Conservation (phyloP, 2,888 invertebrate species). For the Drosophila mimica region DNA sequence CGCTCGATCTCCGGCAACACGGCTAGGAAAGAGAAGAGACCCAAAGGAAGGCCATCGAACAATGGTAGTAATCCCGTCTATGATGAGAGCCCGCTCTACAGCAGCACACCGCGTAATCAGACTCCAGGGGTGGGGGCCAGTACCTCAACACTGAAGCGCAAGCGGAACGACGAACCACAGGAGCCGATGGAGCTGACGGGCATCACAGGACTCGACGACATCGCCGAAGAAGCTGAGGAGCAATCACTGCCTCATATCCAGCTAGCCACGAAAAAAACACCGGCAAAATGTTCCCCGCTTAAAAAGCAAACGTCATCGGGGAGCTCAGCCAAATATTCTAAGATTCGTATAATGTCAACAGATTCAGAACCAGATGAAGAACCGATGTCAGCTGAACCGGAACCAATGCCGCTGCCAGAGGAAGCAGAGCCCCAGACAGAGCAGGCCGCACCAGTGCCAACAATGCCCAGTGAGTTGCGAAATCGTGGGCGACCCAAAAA, state of each 20-base stretch:
- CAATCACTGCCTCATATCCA: not conserved
- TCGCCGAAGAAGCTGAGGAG: conserved; percentile 5
- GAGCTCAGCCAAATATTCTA: not conserved
- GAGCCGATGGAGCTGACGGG: not conserved
- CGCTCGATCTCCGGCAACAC: not conserved
- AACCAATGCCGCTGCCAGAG: not conserved
- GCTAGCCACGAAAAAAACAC: too few species aligned
- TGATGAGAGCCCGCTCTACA: not conserved
- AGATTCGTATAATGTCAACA: not conserved
- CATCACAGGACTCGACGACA: not conserved
- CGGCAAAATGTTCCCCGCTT: too few species aligned
- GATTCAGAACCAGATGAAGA: not conserved
- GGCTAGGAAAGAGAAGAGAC: not conserved
- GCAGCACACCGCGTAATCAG: conserved; percentile 1
- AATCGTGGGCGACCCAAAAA: not conserved
- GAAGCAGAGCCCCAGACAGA: not conserved
- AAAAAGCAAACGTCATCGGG: too few species aligned
- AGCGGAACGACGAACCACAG: not conserved
- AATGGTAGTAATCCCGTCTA: not conserved
- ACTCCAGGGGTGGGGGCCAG: too few species aligned
- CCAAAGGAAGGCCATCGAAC: not conserved
- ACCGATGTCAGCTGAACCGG: not conserved
- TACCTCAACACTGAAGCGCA: conserved; percentile 8
- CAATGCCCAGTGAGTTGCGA: not conserved
- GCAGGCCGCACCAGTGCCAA: not conserved